Percentiles rank a stretch among this genome's conserved stretches.
phyloP scores from a whole-genome alignment of 2,113 vertebrate genomes.

The Bujurquina vittata region DNA sequence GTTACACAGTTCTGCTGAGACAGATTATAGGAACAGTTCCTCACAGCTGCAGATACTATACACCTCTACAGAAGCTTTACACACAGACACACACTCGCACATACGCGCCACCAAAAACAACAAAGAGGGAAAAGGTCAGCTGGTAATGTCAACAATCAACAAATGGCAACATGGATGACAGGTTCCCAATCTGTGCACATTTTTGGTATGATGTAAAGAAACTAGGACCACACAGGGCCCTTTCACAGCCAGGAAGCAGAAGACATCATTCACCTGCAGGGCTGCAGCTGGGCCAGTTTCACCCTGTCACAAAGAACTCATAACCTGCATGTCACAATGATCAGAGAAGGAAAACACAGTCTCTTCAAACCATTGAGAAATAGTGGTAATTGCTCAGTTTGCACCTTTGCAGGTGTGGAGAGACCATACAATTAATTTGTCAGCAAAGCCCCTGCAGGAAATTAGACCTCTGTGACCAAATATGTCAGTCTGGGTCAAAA shows the following conservation, averaged over 20 bases:
- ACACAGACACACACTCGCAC: constrained; percentile 25
- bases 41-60: constrained; percentile 74
- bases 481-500: background rate
- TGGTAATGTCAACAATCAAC: constrained; percentile 73
- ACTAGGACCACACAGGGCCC: constrained; percentile 75
- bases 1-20: constrained; percentile 74
- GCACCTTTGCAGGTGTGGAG: constrained; percentile 8
- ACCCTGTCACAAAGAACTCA: constrained; percentile 72
- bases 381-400: constrained; percentile 31
- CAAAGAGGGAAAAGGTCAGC: constrained; percentile 72
- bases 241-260: constrained; percentile 71
- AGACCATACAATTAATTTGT: background rate
- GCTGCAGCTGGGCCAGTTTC: constrained; percentile 71
- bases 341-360: constrained; percentile 59
- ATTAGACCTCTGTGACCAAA: background rate
- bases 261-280: constrained; percentile 70
- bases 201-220: constrained; percentile 73
- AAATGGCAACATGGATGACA: constrained; percentile 68
- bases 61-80: constrained; percentile 66
- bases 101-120: constrained; percentile 49
- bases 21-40: constrained; percentile 73
- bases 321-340: constrained; percentile 61
- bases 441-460: background rate
- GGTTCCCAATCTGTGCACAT: constrained; percentile 48
- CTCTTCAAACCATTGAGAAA: constrained; percentile 43